Evolutionary conservation across 2,797 vertebrate species (phyloP).

Genomic region (Pteronotus mesoamericanus): DNA sequence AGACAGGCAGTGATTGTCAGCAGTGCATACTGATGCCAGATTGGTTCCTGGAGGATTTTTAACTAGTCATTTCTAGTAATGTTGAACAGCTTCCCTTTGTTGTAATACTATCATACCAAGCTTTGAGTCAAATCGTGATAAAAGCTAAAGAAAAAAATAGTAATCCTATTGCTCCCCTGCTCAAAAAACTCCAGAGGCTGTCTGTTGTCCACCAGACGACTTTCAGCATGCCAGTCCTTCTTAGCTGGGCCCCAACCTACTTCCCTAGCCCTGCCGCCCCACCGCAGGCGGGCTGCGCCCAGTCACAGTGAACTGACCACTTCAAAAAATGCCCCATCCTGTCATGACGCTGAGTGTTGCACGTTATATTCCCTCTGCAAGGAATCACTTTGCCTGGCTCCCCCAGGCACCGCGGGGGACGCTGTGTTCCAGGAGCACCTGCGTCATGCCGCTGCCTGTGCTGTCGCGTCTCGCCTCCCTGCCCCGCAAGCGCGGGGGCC

Average conservation of each 20-base stretch:
- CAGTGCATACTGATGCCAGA: background rate
- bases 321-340: background rate
- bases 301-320: background rate
- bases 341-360: background rate
- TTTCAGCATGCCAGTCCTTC: background rate
- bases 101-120: background rate
- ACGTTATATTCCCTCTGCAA: background rate
- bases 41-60: background rate
- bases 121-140: background rate
- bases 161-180: background rate
- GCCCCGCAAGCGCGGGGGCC: background rate
- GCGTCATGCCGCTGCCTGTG: background rate
- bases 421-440: background rate
- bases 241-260: background rate
- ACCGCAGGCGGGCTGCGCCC: background rate
- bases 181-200: background rate
- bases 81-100: background rate
- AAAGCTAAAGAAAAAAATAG: constrained; percentile 2
- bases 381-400: background rate
- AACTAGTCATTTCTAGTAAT: background rate
- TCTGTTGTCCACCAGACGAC: background rate
- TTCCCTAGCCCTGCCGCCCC: background rate
- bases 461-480: background rate
- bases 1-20: background rate
- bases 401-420: background rate